phyloP scores from a whole-genome alignment of 1,140 invertebrate species.

The Diorhabda carinulata region DNA sequence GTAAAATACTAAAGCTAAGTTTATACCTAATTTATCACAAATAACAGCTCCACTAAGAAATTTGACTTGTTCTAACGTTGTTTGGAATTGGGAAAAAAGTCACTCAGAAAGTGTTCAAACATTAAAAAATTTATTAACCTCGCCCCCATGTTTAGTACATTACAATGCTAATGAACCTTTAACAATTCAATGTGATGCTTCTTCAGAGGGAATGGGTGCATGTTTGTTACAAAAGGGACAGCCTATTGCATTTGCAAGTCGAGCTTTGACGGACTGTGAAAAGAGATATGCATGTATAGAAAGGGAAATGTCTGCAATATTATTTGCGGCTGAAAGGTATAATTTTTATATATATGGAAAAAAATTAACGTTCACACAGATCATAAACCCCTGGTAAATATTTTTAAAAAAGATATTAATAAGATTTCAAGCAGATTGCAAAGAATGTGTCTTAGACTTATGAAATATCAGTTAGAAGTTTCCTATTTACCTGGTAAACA shows the following conservation, averaged over 20 bases:
- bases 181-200: not conserved
- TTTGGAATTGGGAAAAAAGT: constrained; percentile 8
- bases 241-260: not conserved
- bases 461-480: constrained; percentile 36
- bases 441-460: constrained; percentile 35
- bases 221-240: not conserved
- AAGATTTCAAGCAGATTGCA: constrained; percentile 40
- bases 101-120: not conserved
- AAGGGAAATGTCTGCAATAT: not conserved
- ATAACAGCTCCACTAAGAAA: constrained; percentile 13
- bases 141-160: not conserved
- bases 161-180: not conserved
- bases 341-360: not conserved
- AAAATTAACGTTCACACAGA: not conserved
- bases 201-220: not conserved
- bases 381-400: constrained; percentile 21
- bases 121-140: not conserved
- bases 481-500: constrained; percentile 38
- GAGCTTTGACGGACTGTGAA: not conserved
- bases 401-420: constrained; percentile 21
- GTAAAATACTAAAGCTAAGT: no score
- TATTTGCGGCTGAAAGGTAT: not conserved
- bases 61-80: constrained; percentile 5
- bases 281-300: not conserved
- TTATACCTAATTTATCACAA: constrained; percentile 20